Percentiles rank a stretch among this genome's conserved stretches.
Conservation (phyloP, 2,888 invertebrate genomes). For the Lamproptera curius region DNA sequence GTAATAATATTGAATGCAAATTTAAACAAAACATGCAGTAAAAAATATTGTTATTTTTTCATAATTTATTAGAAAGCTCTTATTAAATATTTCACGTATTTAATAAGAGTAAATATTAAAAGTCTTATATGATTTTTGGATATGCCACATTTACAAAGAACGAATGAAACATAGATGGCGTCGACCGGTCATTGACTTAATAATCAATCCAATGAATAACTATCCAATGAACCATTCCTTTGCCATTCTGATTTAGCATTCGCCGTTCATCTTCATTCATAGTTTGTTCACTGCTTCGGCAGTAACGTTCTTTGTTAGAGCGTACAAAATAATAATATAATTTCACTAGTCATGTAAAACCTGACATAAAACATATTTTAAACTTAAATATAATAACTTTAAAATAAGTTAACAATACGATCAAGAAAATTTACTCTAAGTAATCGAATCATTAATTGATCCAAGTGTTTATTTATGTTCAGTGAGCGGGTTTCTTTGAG, state of each 20-base stretch:
- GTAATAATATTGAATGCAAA: too few relatives aligned
- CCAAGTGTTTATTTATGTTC: slow-evolving; percentile 62
- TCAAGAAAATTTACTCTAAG: slow-evolving; percentile 1
- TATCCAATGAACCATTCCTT: slow-evolving; percentile 20
- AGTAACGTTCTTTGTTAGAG: slow-evolving; percentile 27
- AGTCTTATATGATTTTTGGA: too few relatives aligned
- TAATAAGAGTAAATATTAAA: not conserved
- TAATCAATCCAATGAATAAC: slow-evolving; percentile 25
- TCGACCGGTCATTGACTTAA: slow-evolving; percentile 11
- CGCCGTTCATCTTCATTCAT: slow-evolving; percentile 18
- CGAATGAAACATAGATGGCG: slow-evolving; percentile 14
- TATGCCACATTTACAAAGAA: slow-evolving; percentile 16
- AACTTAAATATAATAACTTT: slow-evolving; percentile 27
- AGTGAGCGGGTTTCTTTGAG: slow-evolving; percentile 47
- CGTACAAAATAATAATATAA: slow-evolving; percentile 37
- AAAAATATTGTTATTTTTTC: too few relatives aligned
- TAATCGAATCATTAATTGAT: slow-evolving; percentile 34
- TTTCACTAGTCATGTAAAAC: slow-evolving; percentile 43
- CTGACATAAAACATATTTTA: slow-evolving; percentile 45
- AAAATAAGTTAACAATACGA: slow-evolving; percentile 6
- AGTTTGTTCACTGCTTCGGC: slow-evolving; percentile 35
- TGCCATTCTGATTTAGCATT: not conserved
- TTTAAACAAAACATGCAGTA: too few relatives aligned
- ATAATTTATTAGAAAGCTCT: too few relatives aligned
- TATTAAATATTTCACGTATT: too few relatives aligned